Conservation (phyloP, 2,797 vertebrate species). For the Danio kyathit region DNA sequence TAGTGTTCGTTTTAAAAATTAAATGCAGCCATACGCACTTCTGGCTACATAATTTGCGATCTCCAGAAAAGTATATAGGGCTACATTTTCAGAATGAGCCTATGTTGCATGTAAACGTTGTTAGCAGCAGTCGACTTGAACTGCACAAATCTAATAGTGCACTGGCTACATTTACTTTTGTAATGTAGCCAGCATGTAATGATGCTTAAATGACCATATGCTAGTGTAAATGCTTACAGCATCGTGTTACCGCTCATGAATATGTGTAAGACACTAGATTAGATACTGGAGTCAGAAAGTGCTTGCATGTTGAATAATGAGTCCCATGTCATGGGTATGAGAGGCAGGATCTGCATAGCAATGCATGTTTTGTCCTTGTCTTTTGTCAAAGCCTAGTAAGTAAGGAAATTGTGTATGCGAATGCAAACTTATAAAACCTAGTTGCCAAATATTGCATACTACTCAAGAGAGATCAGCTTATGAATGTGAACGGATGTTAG, state of each 20-base stretch:
- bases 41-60: too few species aligned
- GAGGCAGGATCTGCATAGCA: conserved; percentile 48
- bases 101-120: conserved; percentile 8
- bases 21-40: too few species aligned
- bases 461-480: not conserved
- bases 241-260: conserved; percentile 29
- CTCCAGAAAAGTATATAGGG: too few species aligned
- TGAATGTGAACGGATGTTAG: not conserved
- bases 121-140: not conserved
- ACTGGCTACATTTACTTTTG: conserved; percentile 18
- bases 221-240: conserved; percentile 32
- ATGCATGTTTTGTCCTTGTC: conserved; percentile 46
- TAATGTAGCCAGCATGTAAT: conserved; percentile 37
- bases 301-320: conserved; percentile 45
- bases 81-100: too few species aligned
- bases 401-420: conserved; percentile 49
- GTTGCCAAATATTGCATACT: conserved; percentile 18
- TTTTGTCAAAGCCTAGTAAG: conserved; percentile 50
- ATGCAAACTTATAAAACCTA: conserved; percentile 21
- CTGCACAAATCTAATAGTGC: not conserved
- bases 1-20: too few species aligned
- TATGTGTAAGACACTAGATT: conserved; percentile 41
- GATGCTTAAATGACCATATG: conserved; percentile 41
- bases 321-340: conserved; percentile 42
- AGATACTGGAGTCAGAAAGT: conserved; percentile 31